phyloP scores from a whole-genome alignment of 1,140 invertebrate species.

The Drosophila bifasciata region DNA sequence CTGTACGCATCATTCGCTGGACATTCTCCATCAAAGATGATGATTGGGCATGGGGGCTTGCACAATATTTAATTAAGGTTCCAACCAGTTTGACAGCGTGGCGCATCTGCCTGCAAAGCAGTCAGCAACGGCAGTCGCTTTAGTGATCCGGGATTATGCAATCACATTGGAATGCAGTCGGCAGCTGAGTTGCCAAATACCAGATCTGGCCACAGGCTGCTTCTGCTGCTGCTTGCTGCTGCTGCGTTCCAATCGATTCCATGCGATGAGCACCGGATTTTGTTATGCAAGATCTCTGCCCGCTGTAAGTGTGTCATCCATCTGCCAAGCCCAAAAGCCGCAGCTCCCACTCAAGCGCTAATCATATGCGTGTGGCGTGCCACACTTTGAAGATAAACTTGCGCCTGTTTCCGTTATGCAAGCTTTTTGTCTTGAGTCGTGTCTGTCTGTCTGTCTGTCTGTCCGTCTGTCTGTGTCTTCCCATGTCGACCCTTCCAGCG shows the following conservation, averaged over 20 bases:
- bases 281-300: slow-evolving; percentile 28
- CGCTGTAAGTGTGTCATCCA: too few species aligned
- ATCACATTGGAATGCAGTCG: slow-evolving; percentile 61
- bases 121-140: background rate
- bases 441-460: too few species aligned
- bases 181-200: slow-evolving; percentile 38
- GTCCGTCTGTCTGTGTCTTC: too few species aligned
- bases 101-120: slow-evolving; percentile 27
- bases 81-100: slow-evolving; percentile 57
- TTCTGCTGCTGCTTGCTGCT: background rate
- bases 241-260: slow-evolving; percentile 7
- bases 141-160: slow-evolving; percentile 42
- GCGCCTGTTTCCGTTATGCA: too few species aligned
- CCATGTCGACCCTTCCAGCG: slow-evolving; percentile 5
- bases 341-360: too few species aligned
- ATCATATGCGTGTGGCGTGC: too few species aligned
- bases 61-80: slow-evolving; percentile 58
- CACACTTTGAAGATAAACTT: too few species aligned
- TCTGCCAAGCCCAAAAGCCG: too few species aligned
- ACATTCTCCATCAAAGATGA: slow-evolving; percentile 12
- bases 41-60: slow-evolving; percentile 12
- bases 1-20: slow-evolving; percentile 37
- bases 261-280: too few species aligned
- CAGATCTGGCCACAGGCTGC: slow-evolving; percentile 6
- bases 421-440: too few species aligned